A percentile compares a stretch with the other conserved stretches of the same genome.
Evolutionary conservation across 2,888 invertebrate genomes (phyloP).

Genomic region (Fissipunctia ypsillon): DNA sequence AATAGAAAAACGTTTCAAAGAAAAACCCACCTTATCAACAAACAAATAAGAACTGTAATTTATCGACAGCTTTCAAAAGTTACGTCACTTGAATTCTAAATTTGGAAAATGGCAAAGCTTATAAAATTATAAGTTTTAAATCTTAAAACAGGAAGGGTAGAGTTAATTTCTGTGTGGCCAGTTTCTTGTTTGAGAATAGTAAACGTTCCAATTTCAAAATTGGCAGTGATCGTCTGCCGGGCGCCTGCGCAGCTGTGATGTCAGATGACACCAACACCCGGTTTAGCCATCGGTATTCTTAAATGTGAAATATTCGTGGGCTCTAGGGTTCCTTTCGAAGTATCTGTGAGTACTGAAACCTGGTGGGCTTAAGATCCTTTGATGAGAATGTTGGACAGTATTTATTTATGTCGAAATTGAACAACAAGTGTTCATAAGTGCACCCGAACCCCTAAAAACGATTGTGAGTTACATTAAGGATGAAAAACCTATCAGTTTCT

Average conservation of each 20-base stretch:
- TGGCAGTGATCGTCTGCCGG: slow-evolving; percentile 78
- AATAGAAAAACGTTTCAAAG: slow-evolving; percentile 71
- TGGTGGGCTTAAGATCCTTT: neutral
- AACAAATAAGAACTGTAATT: slow-evolving; percentile 34
- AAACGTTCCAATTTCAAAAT: slow-evolving; percentile 81
- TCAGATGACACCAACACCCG: slow-evolving; percentile 71
- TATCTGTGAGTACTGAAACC: neutral
- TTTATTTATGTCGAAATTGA: neutral
- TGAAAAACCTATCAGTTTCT: neutral
- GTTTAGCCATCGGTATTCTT: slow-evolving; percentile 37
- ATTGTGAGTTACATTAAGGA: neutral
- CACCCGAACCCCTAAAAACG: neutral
- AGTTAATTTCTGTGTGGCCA: slow-evolving; percentile 67
- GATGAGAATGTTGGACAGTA: neutral
- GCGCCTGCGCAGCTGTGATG: slow-evolving; percentile 84
- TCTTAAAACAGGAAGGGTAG: slow-evolving; percentile 67
- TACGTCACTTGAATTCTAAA: slow-evolving; percentile 64
- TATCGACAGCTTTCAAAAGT: slow-evolving; percentile 40
- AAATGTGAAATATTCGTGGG: slow-evolving; percentile 4
- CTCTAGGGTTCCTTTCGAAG: neutral
- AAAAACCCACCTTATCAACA: slow-evolving; percentile 57
- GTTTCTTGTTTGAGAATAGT: slow-evolving; percentile 69
- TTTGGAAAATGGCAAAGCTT: slow-evolving; percentile 61
- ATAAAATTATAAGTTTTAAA: slow-evolving; percentile 65
- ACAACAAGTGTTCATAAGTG: neutral